Evolutionary conservation across 2,113 vertebrate genomes (phyloP).

Genomic region (Symphodus melops): DNA sequence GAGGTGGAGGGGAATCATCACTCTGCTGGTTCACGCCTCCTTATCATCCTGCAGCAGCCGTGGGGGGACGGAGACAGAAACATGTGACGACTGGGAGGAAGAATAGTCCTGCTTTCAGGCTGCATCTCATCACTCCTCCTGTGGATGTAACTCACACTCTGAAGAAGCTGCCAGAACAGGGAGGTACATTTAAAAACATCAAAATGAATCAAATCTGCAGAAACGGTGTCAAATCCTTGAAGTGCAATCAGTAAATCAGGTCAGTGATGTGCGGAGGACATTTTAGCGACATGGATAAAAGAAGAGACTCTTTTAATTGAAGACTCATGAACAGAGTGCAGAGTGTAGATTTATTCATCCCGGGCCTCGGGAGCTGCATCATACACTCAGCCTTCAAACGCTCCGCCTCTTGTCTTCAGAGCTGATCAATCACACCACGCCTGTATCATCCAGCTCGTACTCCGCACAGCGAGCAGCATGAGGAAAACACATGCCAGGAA

Average conservation of each 20-base stretch:
- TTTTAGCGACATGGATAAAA: not conserved
- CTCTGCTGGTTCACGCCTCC: conserved; percentile 33
- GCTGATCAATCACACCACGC: conserved; percentile 44
- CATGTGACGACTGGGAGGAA: conserved; percentile 3
- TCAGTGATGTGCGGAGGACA: not conserved
- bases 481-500: conserved; percentile 41
- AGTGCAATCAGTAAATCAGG: conserved; percentile 13
- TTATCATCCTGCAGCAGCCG: conserved; percentile 65
- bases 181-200: conserved; percentile 14
- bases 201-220: conserved; percentile 4
- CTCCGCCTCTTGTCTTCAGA: conserved; percentile 27
- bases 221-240: not conserved
- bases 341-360: conserved; percentile 23
- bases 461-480: not conserved
- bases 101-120: conserved; percentile 40
- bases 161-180: conserved; percentile 7
- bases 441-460: conserved; percentile 11
- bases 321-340: not conserved
- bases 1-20: conserved; percentile 64
- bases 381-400: conserved; percentile 34
- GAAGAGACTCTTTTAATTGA: not conserved
- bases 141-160: conserved; percentile 35
- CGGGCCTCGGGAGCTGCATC: conserved; percentile 15
- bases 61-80: conserved; percentile 23
- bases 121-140: conserved; percentile 33